Base-by-base conservation (phyloP, 2,888 invertebrate species). In the Leptinotarsa peninsularis region DNA sequence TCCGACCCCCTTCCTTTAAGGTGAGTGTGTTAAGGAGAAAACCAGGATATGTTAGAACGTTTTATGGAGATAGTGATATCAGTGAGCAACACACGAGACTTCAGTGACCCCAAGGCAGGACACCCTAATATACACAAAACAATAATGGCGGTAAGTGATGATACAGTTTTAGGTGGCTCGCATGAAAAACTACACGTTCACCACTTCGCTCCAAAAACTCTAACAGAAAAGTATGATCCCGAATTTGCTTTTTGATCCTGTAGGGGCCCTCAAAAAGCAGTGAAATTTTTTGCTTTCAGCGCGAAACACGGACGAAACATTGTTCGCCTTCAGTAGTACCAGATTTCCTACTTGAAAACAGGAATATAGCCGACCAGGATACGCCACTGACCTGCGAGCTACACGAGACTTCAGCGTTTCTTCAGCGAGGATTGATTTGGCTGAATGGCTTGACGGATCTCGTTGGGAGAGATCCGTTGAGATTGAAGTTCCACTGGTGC, bases 401-500 rank as follows among this genome's bases (percentile, higher is more conserved):
- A 5, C 5, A 27, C 27, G 5, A 27, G 5, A 27, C 27, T 27
- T 27, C 27, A 27, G 27, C 27, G 50, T 50, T 50, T 50, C 50
- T 50, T 50, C 50, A 50, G 50, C 50, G 50, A 50, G 50, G 15
- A 50, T 17, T 50, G 13, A 50, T 50, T 50, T 50, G 15, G 50
- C 13, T 50, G 50, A 14, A 4, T 15, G 15, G 1, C 50, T 50
- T 17, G 4, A 50, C 4, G 50, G 50, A 15, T 50, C 13, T 17
- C 15, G 50, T 14, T 50, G 50, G 50, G 50, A 50, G 50, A 15
- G 15, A 4, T 50, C 23, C 33, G 5, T 63, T 14, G 67, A 14
- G 69, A 54, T n/a, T 71, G 68, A 5, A 79, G 58, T 63, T 78
- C 78, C 54, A 43, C 67, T 18, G 79, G 80, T 5, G 80, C 67